These are phyloP conservation scores for Drosophila aldrichi DNA, from an alignment of 2,888 invertebrate genomes.

Conservation along the genomic window DNA sequence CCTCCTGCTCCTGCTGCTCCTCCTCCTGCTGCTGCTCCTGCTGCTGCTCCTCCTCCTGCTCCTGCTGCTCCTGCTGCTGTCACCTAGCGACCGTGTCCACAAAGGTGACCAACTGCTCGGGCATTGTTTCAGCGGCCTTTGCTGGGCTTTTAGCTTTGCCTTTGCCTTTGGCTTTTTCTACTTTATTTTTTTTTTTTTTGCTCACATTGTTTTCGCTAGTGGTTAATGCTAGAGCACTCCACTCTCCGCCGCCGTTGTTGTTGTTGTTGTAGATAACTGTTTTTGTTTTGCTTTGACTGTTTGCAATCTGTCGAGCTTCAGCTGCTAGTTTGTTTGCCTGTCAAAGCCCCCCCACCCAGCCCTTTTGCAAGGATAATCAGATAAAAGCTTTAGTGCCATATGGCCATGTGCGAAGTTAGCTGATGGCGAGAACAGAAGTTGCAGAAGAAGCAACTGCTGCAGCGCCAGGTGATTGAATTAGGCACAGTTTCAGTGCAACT, in stretches of 20 bases:
- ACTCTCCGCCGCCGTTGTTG: not conserved
- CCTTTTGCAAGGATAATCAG: slow-evolving; percentile 70
- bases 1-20: too few relatives aligned
- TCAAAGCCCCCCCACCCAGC: slow-evolving; percentile 51
- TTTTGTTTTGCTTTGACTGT: slow-evolving; percentile 51
- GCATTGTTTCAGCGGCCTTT: slow-evolving; percentile 43
- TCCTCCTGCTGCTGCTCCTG: slow-evolving; percentile 31
- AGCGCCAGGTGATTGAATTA: slow-evolving; percentile 35
- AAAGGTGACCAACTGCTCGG: slow-evolving; percentile 51
- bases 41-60: slow-evolving; percentile 31
- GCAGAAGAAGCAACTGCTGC: slow-evolving; percentile 11
- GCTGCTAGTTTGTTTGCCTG: slow-evolving; percentile 44
- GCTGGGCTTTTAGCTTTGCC: slow-evolving; percentile 33
- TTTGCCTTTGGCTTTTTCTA: slow-evolving; percentile 28
- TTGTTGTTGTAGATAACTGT: not conserved
- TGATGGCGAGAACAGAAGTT: slow-evolving; percentile 67
- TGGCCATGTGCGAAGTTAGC: slow-evolving; percentile 68
- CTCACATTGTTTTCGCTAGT: slow-evolving; percentile 30
- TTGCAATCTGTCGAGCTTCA: slow-evolving; percentile 55
- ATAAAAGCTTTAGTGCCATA: slow-evolving; percentile 74
- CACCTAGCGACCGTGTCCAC: slow-evolving; percentile 56
- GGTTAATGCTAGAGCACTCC: not conserved
- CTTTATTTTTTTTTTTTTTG: too few relatives aligned
- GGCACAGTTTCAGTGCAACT: slow-evolving; percentile 20
- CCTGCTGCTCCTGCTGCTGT: slow-evolving; percentile 32